A percentile compares a stretch with the other conserved stretches of the same genome.
Conservation (phyloP, 1,140 invertebrate genomes). For the Dendroctonus ponderosae region DNA sequence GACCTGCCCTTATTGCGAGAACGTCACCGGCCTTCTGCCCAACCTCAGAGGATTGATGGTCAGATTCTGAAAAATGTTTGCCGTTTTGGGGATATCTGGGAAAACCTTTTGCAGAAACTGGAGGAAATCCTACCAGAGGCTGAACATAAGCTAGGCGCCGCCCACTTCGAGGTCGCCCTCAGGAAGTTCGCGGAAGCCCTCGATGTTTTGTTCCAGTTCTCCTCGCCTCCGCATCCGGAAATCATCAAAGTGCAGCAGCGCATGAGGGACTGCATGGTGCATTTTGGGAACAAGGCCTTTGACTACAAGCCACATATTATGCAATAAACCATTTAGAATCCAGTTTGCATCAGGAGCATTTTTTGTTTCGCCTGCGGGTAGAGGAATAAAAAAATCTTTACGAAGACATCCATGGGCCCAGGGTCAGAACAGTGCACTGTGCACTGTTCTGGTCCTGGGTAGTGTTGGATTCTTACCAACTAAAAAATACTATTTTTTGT, state of each 20-base stretch:
- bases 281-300: constrained; percentile 44
- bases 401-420: too few relatives aligned
- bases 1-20: constrained; percentile 42
- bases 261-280: constrained; percentile 43
- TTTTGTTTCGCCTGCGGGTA: too few relatives aligned
- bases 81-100: neutral
- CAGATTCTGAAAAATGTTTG: constrained; percentile 22
- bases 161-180: constrained; percentile 37
- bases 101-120: constrained; percentile 37
- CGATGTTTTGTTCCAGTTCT: constrained; percentile 42
- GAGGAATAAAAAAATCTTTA: too few relatives aligned
- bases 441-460: too few relatives aligned
- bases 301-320: constrained; percentile 24
- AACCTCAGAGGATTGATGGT: constrained; percentile 41
- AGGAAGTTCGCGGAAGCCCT: constrained; percentile 40
- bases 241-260: constrained; percentile 47
- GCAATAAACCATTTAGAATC: too few relatives aligned
- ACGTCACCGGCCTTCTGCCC: constrained; percentile 39
- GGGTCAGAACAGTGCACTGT: too few relatives aligned
- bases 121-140: constrained; percentile 42
- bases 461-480: too few relatives aligned
- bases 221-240: constrained; percentile 45
- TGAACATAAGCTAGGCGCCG: constrained; percentile 39
- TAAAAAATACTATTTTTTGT: too few relatives aligned
- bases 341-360: too few relatives aligned